Conservation (phyloP, 1,140 invertebrate species). For the Drosophila melanogaster region DNA sequence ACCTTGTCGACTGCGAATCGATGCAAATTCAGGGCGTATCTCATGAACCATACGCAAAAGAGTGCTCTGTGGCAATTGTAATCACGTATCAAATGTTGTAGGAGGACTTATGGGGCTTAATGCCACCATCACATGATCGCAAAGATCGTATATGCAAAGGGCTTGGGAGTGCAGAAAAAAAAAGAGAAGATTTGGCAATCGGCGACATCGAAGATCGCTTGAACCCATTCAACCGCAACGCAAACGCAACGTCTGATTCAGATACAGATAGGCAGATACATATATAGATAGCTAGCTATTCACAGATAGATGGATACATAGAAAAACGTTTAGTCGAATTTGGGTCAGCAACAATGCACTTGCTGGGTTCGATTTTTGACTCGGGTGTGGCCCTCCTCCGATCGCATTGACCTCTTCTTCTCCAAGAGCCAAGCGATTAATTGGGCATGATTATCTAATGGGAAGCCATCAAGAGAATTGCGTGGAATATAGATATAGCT, state of each 20-base stretch:
- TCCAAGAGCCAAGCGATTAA: conserved; percentile 30
- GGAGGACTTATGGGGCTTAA: conserved; percentile 53
- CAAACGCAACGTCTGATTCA: conserved; percentile 53
- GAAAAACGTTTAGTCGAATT: conserved; percentile 58
- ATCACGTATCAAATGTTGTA: conserved; percentile 53
- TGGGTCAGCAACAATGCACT: conserved; percentile 77
- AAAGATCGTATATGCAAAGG: conserved; percentile 49
- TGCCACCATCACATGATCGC: conserved; percentile 65
- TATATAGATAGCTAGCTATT: conserved; percentile 19
- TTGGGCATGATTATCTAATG: conserved; percentile 50
- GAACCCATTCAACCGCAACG: conserved; percentile 78
- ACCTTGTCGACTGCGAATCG: conserved; percentile 53
- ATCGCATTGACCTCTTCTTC: conserved; percentile 62
- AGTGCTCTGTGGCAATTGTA: conserved; percentile 51
- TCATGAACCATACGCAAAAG: neutral
- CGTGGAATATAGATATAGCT: conserved; percentile 10
- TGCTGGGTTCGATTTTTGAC: conserved; percentile 43
- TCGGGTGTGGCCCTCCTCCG: conserved; percentile 33
- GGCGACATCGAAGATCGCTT: conserved; percentile 72
- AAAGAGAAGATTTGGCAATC: conserved; percentile 70
- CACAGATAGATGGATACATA: conserved; percentile 21
- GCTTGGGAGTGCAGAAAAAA: conserved; percentile 58
- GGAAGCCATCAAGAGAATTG: conserved; percentile 35
- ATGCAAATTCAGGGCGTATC: conserved; percentile 62
- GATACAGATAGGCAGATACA: conserved; percentile 39